Evolutionary conservation across 2,888 invertebrate genomes (phyloP), one percentile per base, ranked within the genome.

Genomic region (Lacanobia oleracea): DNA sequence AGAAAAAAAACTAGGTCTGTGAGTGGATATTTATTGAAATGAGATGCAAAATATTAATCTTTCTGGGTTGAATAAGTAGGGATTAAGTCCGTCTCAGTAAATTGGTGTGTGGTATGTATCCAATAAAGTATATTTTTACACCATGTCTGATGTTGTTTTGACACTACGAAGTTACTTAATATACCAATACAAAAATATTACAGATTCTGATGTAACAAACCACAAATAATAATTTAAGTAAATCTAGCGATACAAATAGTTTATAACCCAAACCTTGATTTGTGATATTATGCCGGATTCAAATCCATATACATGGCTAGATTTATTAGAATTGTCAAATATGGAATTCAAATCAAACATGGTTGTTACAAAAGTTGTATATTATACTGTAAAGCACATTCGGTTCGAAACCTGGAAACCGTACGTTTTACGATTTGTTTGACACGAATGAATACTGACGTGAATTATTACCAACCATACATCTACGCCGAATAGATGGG

Each of bases 391-490:
- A 60, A 69, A 82, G 63, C 72, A 74, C 50, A 84, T 72, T 64
- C 66, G 50, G 37, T 59, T 69, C 56, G 21, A 67, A 84, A 77
- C 77, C 77, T 82, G 72, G 70, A 75, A 76, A 67, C 67, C 60
- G 68, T 85, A 89, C 89, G 88, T 91, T 92, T 92, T 89, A 92
- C 92, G 92, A 92, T 93, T 92, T 91, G 91, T 92, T 90, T 91
- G 93, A 93, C 90, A 88, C 86, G 89, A 88, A 92, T 92, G 90
- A 91, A 93, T 92, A 91, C 90, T 87, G 91, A 90, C 91, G 86
- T 93, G 91, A 93, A 89, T 91, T 93, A 93, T 93, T 90, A 86
- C 88, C 83, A 60, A 69, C 87, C 91, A 89, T 92, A 91, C 89
- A 88, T 93, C 86, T 76, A 78, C 86, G 89, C 85, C 87, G 79